These are phyloP conservation scores for Peromyscus californicus DNA, from an alignment of 2,113 vertebrate species.

Conservation along the genomic window DNA sequence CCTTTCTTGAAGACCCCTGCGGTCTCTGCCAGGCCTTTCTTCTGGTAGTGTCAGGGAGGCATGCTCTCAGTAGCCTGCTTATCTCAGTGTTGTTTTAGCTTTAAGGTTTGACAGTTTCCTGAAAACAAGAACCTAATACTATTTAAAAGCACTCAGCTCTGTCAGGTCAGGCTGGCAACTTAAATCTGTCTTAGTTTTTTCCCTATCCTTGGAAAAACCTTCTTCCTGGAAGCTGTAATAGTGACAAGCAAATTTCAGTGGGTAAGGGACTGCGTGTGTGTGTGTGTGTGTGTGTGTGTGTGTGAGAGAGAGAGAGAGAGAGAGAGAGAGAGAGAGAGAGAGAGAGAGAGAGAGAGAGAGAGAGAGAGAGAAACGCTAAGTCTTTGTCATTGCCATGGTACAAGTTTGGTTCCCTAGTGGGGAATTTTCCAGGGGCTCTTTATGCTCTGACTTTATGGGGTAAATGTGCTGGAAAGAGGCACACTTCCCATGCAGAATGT, in stretches of 20 bases:
- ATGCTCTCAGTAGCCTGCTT: neutral
- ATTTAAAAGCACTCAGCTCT: conserved; percentile 57
- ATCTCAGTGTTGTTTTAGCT: conserved; percentile 67
- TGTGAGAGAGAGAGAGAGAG: neutral
- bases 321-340: neutral
- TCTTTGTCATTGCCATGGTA: neutral
- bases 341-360: neutral
- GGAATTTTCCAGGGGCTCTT: conserved; percentile 61
- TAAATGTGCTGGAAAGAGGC: conserved; percentile 53
- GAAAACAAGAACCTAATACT: conserved; percentile 49
- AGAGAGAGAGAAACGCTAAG: neutral
- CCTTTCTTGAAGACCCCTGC: neutral
- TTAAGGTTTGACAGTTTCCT: conserved; percentile 46
- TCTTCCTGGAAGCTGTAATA: conserved; percentile 68
- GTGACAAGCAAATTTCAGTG: conserved; percentile 57
- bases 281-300: too few species aligned
- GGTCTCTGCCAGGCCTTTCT: neutral
- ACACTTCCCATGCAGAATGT: neutral
- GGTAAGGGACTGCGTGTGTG: conserved; percentile 5
- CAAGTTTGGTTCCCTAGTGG: conserved; percentile 55
- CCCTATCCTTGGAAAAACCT: neutral
- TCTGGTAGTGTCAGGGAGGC: neutral
- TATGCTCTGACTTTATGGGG: conserved; percentile 27
- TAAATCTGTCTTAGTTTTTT: conserved; percentile 63
- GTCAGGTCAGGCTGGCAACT: conserved; percentile 49